Evolutionary conservation across 2,888 invertebrate genomes (phyloP), one percentile per base, ranked within the genome.

Genomic region (Embidobia sp.): DNA sequence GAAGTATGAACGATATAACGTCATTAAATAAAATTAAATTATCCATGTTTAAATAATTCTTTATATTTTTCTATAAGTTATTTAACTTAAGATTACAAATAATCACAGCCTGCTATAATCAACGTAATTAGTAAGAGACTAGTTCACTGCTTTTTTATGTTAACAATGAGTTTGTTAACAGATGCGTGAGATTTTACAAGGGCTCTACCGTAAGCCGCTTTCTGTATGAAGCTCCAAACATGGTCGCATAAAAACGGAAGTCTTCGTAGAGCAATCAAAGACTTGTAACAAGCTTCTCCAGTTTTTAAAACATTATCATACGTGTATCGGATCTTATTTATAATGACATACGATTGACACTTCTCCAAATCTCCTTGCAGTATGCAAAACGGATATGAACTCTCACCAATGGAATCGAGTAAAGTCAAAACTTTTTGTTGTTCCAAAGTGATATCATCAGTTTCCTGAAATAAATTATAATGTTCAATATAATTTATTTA

Each of bases 181-280:
- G 53, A 22, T 31, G 53, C n/a, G 13, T 37, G 22, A n/a, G 53
- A 11, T 18, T 53, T 53, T 15, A 18, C 10, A n/a, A 26, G 53
- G 15, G 16, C 29, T 37, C 11, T 18, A 10, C 11, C 15, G n/a
- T 53, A 53, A n/a, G 37, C n/a, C n/a, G 15, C 15, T 26, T 53
- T 26, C 4, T 26, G 27, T 13, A 53, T 19, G 8, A 53, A 35
- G 16, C 7, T 10, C 37, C 55, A 55, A 16, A 42, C 15, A 7
- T 42, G 42, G 29, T 53, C 53, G 29, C 11, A 40, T 11, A 57
- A 1, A 16, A 31, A 42, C 8, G 57, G 57, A 10, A 57, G 5
- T 29, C 15, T 3, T 57, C 26, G 57, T 8, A 57, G 11, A 13
- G 51, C 18, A 16, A 51, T 16, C 7, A 51, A 26, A 13, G 18